A percentile compares a stretch with the other conserved stretches of the same genome.
phyloP scores from a whole-genome alignment of 2,113 vertebrate species.

The Boulengerochromis microlepis region DNA sequence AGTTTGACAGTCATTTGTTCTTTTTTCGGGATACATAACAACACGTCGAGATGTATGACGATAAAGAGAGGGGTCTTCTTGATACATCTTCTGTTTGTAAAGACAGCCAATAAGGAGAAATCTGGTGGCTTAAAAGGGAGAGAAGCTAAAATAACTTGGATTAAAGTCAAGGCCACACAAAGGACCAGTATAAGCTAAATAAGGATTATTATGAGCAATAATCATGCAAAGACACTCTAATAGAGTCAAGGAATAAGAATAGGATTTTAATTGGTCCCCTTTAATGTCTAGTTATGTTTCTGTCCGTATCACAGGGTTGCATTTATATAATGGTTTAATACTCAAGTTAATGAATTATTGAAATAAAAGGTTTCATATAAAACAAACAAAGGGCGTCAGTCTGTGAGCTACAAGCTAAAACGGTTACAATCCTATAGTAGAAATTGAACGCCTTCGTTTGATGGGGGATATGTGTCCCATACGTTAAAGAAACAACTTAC shows the following conservation, averaged over 20 bases:
- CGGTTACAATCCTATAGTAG: not conserved
- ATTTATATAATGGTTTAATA: not conserved
- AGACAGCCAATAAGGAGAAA: not conserved
- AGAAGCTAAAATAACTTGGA: not conserved
- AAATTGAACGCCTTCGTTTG: not conserved
- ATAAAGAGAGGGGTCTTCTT: not conserved
- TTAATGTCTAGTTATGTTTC: not conserved
- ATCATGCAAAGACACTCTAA: not conserved
- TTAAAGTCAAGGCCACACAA: not conserved
- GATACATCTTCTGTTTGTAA: not conserved
- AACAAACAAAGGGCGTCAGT: not conserved
- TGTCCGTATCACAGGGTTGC: constrained; percentile 23
- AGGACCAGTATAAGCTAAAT: not conserved
- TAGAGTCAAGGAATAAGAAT: not conserved
- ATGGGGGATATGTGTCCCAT: not conserved
- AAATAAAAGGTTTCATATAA: not conserved
- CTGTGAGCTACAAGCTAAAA: not conserved
- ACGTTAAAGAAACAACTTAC: not conserved
- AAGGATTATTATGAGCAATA: not conserved
- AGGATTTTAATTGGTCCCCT: not conserved
- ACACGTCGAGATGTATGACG: not conserved
- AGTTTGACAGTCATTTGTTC: not conserved
- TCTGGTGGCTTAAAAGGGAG: not conserved
- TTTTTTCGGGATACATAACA: not conserved
- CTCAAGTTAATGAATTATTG: not conserved